These are phyloP conservation scores for Caenorhabditis imperialis DNA, from an alignment of 2,888 invertebrate genomes.

Conservation along the genomic window DNA sequence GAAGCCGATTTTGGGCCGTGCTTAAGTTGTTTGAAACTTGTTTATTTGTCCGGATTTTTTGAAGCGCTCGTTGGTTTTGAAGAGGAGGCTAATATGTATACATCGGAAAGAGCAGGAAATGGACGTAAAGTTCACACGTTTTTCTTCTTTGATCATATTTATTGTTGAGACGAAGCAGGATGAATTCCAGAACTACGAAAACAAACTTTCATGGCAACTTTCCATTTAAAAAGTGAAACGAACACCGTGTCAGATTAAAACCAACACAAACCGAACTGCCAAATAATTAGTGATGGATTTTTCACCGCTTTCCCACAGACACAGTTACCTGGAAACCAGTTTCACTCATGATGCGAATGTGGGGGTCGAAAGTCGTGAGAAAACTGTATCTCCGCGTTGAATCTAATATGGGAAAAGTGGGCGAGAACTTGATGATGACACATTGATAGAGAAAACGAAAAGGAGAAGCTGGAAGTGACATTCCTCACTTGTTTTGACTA, in stretches of 20 bases:
- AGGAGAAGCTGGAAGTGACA: slow-evolving; percentile 27
- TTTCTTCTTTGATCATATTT: too few relatives aligned
- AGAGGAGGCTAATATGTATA: slow-evolving; percentile 40
- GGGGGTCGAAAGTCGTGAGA: slow-evolving; percentile 42
- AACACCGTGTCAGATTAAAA: slow-evolving; percentile 25
- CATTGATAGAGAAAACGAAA: slow-evolving; percentile 11
- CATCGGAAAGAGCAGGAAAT: slow-evolving; percentile 29
- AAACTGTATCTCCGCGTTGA: slow-evolving; percentile 29
- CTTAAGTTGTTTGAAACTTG: slow-evolving; percentile 47
- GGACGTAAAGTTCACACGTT: slow-evolving; percentile 18
- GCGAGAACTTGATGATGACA: slow-evolving; percentile 47
- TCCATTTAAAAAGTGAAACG: slow-evolving; percentile 32
- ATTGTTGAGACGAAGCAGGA: too few relatives aligned
- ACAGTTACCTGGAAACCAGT: slow-evolving; percentile 35
- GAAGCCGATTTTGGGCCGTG: slow-evolving; percentile 35
- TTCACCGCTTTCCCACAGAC: slow-evolving; percentile 16
- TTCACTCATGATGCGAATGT: slow-evolving; percentile 38
- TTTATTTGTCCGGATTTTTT: slow-evolving; percentile 49
- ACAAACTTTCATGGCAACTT: too few relatives aligned
- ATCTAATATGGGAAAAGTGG: slow-evolving; percentile 34
- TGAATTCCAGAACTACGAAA: too few relatives aligned
- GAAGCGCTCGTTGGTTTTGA: neutral
- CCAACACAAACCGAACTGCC: slow-evolving; percentile 26
- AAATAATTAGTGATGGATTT: slow-evolving; percentile 30
- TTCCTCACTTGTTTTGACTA: slow-evolving; percentile 16